Evolutionary conservation across 2,888 invertebrate species (phyloP).

Genomic region (Mythimna pallens): DNA sequence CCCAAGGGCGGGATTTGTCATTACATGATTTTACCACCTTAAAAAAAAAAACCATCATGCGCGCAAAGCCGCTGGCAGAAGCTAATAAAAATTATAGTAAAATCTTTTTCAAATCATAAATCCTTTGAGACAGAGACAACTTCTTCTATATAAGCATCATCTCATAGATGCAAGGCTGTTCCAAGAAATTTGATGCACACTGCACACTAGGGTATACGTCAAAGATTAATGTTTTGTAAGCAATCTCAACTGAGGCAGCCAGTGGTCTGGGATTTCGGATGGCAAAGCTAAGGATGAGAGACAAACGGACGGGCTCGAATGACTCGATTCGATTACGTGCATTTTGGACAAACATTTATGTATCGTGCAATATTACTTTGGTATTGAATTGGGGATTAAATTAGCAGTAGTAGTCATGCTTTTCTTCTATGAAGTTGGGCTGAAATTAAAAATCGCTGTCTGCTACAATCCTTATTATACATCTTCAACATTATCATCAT

Average conservation of each 20-base stretch:
- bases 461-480: no score
- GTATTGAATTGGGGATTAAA: neutral
- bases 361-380: neutral
- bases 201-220: neutral
- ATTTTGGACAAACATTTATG: neutral
- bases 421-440: no score
- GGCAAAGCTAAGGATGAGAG: constrained; percentile 2
- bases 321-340: neutral
- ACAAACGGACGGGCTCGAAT: neutral
- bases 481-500: no score
- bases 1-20: no score
- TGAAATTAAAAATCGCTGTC: no score
- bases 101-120: neutral
- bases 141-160: neutral
- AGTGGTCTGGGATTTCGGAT: constrained; percentile 33
- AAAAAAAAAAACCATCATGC: no score
- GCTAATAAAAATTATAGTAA: neutral
- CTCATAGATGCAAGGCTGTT: neutral
- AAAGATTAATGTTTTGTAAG: constrained; percentile 19
- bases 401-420: no score
- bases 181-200: neutral
- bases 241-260: constrained; percentile 12
- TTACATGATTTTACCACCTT: no score
- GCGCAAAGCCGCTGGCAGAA: no score
- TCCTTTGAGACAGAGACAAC: neutral